Base-by-base conservation (phyloP, 2,888 invertebrate species). In the Catocala sponsa region DNA sequence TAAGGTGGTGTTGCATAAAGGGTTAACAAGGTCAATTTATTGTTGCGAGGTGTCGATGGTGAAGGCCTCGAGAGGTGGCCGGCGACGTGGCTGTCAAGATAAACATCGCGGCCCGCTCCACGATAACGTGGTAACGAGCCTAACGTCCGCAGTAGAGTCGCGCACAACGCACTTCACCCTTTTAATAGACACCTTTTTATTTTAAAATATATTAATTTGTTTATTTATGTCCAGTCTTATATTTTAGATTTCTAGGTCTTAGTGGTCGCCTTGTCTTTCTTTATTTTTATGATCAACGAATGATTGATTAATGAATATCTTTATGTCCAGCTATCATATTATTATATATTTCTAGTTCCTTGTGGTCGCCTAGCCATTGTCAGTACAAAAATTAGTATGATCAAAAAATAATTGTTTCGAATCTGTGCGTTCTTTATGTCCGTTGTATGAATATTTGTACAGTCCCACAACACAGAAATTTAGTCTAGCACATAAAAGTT, bases 101-200 rank as follows among this genome's bases (percentile, higher is more conserved):
- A 88, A 85, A 67, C 80, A 92, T 92, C 92, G 78, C 83, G 70
- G 78, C 76, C 72, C 75, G 79, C 78, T 71, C 71, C 80, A 78
- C 84, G 90, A 91, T 91, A 90, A 89, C 86, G 83, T 82, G 85
- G 87, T 86, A 91, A 90, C 90, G 88, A 90, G 88, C 83, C 84
- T 81, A 85, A 87, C 88, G 87, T 87, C 85, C 82, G 84, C 80
- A 79, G 89, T 89, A 90, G 83, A 78, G 49, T 80, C 81, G 79
- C 60, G 72, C 59, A 72, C 84, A 80, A 88, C 57, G 53, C 46
- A 44, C 56, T 46, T 54, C 33, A 58, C 46, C 61, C 57, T 72
- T 63, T 67, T 64, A 60, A 67, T 77, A 67, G 63, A 71, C 10
- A 38, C 35, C n/a, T 13, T 38, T 25, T 12, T 35, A 15, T 51